Conservation (phyloP, 1,140 invertebrate species). For the Triops longicaudatus region DNA sequence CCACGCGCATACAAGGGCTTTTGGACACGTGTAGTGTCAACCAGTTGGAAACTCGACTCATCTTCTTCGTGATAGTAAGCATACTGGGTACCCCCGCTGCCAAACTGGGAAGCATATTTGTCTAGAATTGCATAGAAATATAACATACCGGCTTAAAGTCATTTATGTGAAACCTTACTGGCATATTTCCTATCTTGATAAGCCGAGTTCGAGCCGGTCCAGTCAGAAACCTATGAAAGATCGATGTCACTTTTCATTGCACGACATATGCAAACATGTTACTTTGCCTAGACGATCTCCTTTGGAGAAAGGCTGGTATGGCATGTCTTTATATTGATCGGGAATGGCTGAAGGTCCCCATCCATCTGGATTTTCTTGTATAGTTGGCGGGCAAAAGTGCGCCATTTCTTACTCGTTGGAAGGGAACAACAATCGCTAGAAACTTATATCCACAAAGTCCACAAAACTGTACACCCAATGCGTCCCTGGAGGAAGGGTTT, state of each 20-base stretch:
- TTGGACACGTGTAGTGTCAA: conserved; percentile 84
- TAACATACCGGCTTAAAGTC: not conserved
- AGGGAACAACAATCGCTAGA: not conserved
- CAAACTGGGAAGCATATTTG: conserved; percentile 93
- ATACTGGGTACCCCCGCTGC: conserved; percentile 80
- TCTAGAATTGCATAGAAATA: conserved; percentile 51
- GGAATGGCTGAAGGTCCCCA: conserved; percentile 94
- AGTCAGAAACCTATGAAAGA: conserved; percentile 76
- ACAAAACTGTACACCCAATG: not conserved
- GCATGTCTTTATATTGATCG: conserved; percentile 94
- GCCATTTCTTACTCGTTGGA: conserved; percentile 27
- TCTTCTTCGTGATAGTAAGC: conserved; percentile 97
- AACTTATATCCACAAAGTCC: not conserved
- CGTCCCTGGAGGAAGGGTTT: not conserved
- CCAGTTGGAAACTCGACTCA: conserved; percentile 95
- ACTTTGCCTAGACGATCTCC: conserved; percentile 91
- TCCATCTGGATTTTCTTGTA: conserved; percentile 81
- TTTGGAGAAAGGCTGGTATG: conserved; percentile 96
- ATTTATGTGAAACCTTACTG: conserved; percentile 54
- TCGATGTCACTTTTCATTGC: not conserved
- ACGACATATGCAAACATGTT: conserved; percentile 28
- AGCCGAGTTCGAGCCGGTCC: conserved; percentile 66
- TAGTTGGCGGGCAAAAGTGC: conserved; percentile 57
- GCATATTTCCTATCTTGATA: conserved; percentile 91
- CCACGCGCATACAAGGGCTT: conserved; percentile 84